These are phyloP conservation scores for Hippopotamus amphibius DNA, from an alignment of 2,113 vertebrate species.

Conservation along the genomic window DNA sequence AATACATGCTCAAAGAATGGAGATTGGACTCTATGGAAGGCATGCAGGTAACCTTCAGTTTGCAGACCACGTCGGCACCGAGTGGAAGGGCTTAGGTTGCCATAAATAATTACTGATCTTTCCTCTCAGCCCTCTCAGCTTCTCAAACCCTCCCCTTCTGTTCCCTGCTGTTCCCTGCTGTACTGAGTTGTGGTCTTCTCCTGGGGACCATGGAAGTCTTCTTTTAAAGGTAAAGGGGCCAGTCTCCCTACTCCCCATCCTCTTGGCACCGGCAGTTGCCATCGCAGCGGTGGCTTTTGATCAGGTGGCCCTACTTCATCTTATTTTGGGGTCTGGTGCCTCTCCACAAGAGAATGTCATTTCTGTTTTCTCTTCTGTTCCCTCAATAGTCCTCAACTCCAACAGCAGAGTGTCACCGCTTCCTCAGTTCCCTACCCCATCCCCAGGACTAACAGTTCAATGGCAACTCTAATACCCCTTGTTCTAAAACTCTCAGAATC, in stretches of 20 bases:
- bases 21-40: background rate
- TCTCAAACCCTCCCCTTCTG: background rate
- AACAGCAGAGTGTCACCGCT: background rate
- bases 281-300: background rate
- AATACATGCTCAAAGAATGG: background rate
- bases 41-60: background rate
- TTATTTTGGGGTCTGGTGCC: background rate
- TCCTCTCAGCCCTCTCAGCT: background rate
- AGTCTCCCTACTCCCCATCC: background rate
- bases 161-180: background rate
- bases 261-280: background rate
- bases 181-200: background rate
- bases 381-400: background rate
- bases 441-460: background rate
- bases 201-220: background rate
- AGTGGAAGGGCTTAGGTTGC: background rate
- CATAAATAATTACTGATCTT: background rate
- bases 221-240: background rate
- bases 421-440: background rate
- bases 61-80: background rate
- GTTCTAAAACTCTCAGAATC: background rate
- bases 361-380: background rate
- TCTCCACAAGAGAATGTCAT: background rate
- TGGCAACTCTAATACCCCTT: background rate
- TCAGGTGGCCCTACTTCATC: background rate